Evolutionary conservation across 2,797 vertebrate species (phyloP), one percentile per base, ranked within the genome.

Genomic region (Phoeniculus purpureus): DNA sequence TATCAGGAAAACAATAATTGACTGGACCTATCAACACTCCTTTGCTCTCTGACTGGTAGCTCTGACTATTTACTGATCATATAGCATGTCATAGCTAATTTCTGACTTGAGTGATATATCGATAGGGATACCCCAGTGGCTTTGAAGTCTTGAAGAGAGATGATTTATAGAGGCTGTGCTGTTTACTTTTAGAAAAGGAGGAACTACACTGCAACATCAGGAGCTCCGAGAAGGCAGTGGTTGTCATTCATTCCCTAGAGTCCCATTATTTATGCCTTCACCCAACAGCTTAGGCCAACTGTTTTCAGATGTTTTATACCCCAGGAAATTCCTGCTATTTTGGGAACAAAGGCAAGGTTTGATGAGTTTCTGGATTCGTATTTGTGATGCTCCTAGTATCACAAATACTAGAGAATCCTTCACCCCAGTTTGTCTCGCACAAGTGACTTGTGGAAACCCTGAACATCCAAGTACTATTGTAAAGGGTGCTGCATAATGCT

Each of bases 1-100:
- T 85, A 82, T 85, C 61, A 88, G 85, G 89, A 92, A 75, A 93
- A 83, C 87, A 85, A 87, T 74, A 94, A 91, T 88, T 90, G 95
- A 89, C 64, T 74, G 84, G 66, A 92, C 79, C 93, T 90, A 64
- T 92, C 73, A 85, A 75, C 87, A 43, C 78, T 93, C 8, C 8
- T 91, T 93, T 93, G 76, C 78, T 66, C 61, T 80, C 89, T 74
- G 92, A 78, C 90, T 94, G 92, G 78, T 50, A 25, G 92, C 77
- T 70, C 74, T 61, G 71, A 75, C 65, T 86, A 76, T 70, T 73
- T 95, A 73, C 78, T 84, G 83, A 58, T 86, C 87, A n/a, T 65
- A 81, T 9, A 84, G 76, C 37, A 12, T 48, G 56, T 77, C 93
- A 89, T 90, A 92, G 90, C 82, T 90, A 84, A 89, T 95, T 82